Evolutionary conservation across 1,140 invertebrate species (phyloP), one percentile per base, ranked within the genome.

Genomic region (Callitettix versicolor): DNA sequence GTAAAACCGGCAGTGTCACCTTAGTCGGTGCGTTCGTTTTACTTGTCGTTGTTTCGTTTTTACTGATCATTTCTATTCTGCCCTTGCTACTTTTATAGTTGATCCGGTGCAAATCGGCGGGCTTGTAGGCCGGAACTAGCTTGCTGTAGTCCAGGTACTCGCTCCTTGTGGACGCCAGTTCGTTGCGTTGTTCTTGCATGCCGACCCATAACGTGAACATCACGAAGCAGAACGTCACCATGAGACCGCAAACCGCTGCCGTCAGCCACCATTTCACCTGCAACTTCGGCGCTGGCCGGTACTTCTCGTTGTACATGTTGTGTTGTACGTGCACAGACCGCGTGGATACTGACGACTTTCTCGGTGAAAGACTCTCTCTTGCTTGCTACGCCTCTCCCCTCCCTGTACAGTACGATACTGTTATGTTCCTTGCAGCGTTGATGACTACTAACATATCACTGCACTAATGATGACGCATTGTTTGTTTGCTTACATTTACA

Each of bases 151-250:
- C 33, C 15, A 24, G 34, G 42, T 41, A 20, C 11, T 42, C 38
- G 12, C 52, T 36, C n/a, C 26, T 24, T n/a, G n/a, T n/a, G n/a
- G n/a, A n/a, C 5, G 57, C 34, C 33, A 43, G 42, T 30, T 51
- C 21, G 20, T 1, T 38, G 33, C 36, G 15, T 2, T 50, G 17
- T 14, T 48, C 53, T 20, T 59, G 55, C 55, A 63, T 56, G 15
- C 64, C 64, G 1, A 65, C 43, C 59, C 63, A 65, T 24, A 65
- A 36, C 7, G 61, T 64, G 33, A 61, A 55, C 3, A 53, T 57
- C 30, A 65, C 62, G 43, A 65, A 65, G 15, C 55, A 53, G 0
- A 59, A 56, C 5, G 62, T 63, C 9, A 64, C 58, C 20, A 61
- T 33, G 15, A 65, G 30, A 6, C 58, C 64, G 7, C 52, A 61